phyloP scores from a whole-genome alignment of 2,113 vertebrate genomes.

The Myotis davidii region DNA sequence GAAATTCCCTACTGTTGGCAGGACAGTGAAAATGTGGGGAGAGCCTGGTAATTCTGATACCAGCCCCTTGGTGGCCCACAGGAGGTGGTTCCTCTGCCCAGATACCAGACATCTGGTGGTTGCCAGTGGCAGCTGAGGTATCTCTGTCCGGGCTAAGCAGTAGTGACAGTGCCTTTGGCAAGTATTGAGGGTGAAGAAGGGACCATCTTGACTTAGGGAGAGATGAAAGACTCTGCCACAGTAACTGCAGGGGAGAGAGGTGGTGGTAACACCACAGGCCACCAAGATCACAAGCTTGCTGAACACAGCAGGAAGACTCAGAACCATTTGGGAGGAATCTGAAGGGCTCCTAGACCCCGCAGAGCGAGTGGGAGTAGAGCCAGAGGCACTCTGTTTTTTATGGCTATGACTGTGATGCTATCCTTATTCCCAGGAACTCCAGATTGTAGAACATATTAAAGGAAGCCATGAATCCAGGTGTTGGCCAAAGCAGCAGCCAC shows the following conservation, averaged over 20 bases:
- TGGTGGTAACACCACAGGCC: neutral
- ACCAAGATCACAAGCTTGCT: neutral
- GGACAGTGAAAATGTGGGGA: neutral
- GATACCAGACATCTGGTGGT: neutral
- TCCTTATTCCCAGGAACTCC: slow-evolving; percentile 22
- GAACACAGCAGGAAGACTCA: slow-evolving; percentile 15
- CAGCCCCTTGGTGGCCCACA: neutral
- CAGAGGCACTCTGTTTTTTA: slow-evolving; percentile 14
- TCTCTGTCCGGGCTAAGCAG: neutral
- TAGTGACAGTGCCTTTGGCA: neutral
- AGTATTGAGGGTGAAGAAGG: neutral
- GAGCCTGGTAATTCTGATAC: neutral
- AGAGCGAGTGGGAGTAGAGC: slow-evolving; percentile 16
- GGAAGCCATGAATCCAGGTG: neutral
- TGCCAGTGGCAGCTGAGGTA: neutral
- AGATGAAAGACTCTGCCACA: neutral
- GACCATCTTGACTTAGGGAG: neutral
- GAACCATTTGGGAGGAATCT: slow-evolving; percentile 44
- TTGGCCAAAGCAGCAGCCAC: neutral
- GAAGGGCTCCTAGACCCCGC: slow-evolving; percentile 7
- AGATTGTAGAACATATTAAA: neutral
- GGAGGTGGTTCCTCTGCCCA: neutral
- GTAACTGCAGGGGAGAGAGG: neutral
- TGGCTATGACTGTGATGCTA: neutral
- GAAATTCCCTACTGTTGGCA: neutral